Evolutionary conservation across 2,888 invertebrate genomes (phyloP).

Genomic region (Orchesellides sinensis): DNA sequence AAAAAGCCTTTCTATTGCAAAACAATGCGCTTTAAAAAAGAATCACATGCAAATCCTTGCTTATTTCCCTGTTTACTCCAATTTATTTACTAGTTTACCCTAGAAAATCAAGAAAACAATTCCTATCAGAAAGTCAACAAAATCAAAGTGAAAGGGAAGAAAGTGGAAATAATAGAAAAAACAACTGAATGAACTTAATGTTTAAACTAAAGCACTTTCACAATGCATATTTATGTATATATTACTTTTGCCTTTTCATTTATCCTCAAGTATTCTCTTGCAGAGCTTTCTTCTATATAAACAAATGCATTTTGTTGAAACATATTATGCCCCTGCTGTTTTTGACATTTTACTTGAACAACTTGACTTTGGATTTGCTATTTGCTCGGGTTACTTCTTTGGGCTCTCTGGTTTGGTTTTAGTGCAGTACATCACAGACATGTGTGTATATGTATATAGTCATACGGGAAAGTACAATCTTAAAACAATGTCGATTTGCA

Average conservation of each 20-base stretch:
- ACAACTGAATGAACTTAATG: slow-evolving; percentile 36
- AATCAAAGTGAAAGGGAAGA: background rate
- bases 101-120: background rate
- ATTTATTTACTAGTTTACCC: slow-evolving; percentile 18
- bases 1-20: slow-evolving; percentile 41
- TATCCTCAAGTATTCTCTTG: slow-evolving; percentile 3
- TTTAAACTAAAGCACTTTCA: background rate
- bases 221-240: background rate
- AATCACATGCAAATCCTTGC: slow-evolving; percentile 47
- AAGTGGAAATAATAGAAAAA: slow-evolving; percentile 44
- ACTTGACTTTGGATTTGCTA: slow-evolving; percentile 51
- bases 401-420: slow-evolving; percentile 18
- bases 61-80: slow-evolving; percentile 21
- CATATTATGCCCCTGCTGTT: slow-evolving; percentile 61
- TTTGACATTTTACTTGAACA: slow-evolving; percentile 58
- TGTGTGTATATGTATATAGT: slow-evolving; percentile 9
- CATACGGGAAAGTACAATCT: background rate
- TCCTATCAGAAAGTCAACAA: no score
- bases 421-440: background rate
- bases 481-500: slow-evolving; percentile 13
- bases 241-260: slow-evolving; percentile 12
- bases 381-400: slow-evolving; percentile 23
- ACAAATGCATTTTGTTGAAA: slow-evolving; percentile 45
- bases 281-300: slow-evolving; percentile 24
- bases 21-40: slow-evolving; percentile 47